Evolutionary conservation across 2,113 vertebrate genomes (phyloP), one percentile per base, ranked within the genome.

Genomic region (Scytalopus superciliaris): DNA sequence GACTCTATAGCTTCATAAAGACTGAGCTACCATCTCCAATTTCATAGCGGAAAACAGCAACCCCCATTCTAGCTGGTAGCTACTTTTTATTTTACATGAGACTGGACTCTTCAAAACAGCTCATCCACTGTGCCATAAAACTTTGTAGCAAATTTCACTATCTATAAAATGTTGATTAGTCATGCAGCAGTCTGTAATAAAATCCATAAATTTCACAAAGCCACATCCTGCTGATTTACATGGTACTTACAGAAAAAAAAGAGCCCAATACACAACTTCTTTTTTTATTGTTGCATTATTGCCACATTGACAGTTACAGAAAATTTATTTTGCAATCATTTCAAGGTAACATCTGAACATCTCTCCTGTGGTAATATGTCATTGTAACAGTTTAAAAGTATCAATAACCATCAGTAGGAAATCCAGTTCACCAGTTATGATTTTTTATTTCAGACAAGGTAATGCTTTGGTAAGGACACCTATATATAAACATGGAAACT

Each of bases 211-310:
- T 52, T 27, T 52, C 62, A 77, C n/a, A 87, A 73, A 87, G 33
- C 69, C 8, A 6, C 45, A 77, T 22, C 45, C 67, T 74, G n/a
- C 31, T 83, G 42, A 86, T 93, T 86, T 87, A 77, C 62, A 49
- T 25, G 22, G 68, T 60, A 33, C 40, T 88, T 70, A 64, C 3
- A 40, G 73, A 59, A 77, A 86, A 76, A 33, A 90, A 73, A 33
- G n/a, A 86, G 66, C 21, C 66, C 35, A 75, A 24, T 73, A 87
- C 39, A 80, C 30, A 93, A 79, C 64, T 74, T 69, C 49, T 76
- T 62, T 89, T 69, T 96, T 95, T 97, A 96, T 94, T 95, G 75
- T 90, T 95, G 87, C 24, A 40, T 84, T 87, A 75, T 60, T 74
- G 82, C 49, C 70, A 85, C 42, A 56, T 2, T 30, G 53, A 69